phyloP scores from a whole-genome alignment of 37 sponge, comb jelly and placozoan genomes.

The Spongia lamella region DNA sequence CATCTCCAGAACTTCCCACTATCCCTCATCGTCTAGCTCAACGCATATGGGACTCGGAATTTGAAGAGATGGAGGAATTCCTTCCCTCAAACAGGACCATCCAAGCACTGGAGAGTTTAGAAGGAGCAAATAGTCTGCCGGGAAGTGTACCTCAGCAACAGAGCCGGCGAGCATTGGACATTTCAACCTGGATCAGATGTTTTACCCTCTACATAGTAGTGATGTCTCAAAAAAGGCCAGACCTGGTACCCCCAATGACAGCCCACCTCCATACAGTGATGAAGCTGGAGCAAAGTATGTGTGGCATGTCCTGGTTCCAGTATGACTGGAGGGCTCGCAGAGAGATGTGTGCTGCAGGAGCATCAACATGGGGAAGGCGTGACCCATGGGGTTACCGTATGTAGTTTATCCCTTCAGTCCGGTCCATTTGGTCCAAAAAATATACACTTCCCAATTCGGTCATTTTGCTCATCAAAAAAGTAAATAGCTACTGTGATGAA shows the following conservation, averaged over 20 bases:
- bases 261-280: conserved; percentile 10
- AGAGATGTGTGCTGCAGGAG: neutral
- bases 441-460: too few relatives aligned
- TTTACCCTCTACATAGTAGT: conserved; percentile 9
- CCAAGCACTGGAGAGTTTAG: neutral
- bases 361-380: neutral
- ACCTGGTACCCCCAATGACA: neutral
- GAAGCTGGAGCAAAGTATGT: neutral
- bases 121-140: too few relatives aligned
- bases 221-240: neutral
- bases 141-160: neutral
- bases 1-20: neutral
- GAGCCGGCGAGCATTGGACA: neutral
- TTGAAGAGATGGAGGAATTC: conserved; percentile 5
- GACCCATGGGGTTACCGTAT: too few relatives aligned
- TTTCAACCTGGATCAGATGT: neutral
- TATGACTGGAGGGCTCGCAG: neutral
- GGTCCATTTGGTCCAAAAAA: too few relatives aligned
- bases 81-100: neutral
- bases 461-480: too few relatives aligned
- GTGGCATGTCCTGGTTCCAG: neutral
- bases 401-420: too few relatives aligned
- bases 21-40: neutral
- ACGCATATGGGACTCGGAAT: neutral
- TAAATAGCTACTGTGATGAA: too few relatives aligned